Evolutionary conservation across 2,113 vertebrate species (phyloP).

Genomic region (Cisticola juncidis): DNA sequence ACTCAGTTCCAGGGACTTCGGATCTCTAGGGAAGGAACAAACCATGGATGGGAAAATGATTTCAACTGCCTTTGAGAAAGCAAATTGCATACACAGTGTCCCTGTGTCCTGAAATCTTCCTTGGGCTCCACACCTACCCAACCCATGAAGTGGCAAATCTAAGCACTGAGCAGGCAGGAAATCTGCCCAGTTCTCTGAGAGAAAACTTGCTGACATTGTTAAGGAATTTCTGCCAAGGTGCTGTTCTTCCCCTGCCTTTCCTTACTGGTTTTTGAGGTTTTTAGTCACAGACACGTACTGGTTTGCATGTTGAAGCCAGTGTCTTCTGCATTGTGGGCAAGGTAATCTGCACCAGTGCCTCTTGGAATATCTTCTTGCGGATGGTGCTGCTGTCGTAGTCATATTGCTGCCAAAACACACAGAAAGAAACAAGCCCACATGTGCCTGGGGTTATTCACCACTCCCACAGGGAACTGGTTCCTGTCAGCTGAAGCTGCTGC

Average conservation of each 20-base stretch:
- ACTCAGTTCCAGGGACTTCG: neutral
- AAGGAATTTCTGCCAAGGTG: neutral
- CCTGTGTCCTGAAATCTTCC: neutral
- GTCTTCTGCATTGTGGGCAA: slow-evolving; percentile 88
- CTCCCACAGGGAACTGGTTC: neutral
- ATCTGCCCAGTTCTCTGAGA: rapidly evolving
- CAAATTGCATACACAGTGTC: neutral
- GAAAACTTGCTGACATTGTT: neutral
- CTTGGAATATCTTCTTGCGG: slow-evolving; percentile 90
- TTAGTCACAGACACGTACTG: slow-evolving; percentile 70
- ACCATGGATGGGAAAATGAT: neutral
- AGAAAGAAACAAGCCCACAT: neutral
- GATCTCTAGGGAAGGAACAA: neutral
- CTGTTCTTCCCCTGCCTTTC: neutral
- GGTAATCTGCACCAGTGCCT: slow-evolving; percentile 85
- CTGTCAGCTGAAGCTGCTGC: neutral
- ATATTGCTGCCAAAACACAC: slow-evolving; percentile 84
- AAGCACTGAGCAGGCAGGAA: neutral
- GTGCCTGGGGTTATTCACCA: neutral
- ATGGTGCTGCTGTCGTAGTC: slow-evolving; percentile 92
- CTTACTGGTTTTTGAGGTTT: neutral
- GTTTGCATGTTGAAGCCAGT: slow-evolving; percentile 81
- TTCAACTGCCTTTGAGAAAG: neutral
- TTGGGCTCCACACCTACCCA: neutral
- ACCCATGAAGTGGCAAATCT: neutral